phyloP scores from a whole-genome alignment of 2,888 invertebrate genomes.

The Brachynemurus nebulosus region DNA sequence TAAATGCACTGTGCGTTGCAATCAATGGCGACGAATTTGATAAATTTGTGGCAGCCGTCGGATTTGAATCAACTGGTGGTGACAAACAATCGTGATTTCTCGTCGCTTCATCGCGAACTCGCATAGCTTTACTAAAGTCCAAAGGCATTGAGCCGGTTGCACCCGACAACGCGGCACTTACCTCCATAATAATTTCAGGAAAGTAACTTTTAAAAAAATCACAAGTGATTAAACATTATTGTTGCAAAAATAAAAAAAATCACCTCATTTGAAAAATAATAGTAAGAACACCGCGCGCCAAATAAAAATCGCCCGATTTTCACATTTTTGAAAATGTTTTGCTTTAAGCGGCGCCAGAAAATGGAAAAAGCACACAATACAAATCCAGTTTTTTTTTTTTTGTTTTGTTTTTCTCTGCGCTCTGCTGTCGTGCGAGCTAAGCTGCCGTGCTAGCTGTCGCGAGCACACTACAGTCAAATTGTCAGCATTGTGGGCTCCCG shows the following conservation, averaged over 20 bases:
- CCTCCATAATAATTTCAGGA: conserved; percentile 46
- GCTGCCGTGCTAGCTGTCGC: not conserved
- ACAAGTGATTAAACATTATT: too few species aligned
- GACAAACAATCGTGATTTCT: conserved; percentile 34
- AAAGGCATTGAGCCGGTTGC: conserved; percentile 45
- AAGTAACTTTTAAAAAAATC: too few species aligned
- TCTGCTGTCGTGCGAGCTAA: not conserved
- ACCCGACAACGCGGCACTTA: conserved; percentile 44
- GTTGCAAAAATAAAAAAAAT: too few species aligned
- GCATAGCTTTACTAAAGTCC: conserved; percentile 44
- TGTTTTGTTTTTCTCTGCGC: not conserved
- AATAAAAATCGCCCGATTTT: too few species aligned
- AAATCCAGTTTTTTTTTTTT: too few species aligned
- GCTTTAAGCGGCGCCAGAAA: too few species aligned
- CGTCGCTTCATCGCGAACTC: conserved; percentile 22
- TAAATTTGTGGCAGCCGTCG: conserved; percentile 11
- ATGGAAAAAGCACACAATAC: too few species aligned
- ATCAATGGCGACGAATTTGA: conserved; percentile 7
- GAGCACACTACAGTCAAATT: not conserved
- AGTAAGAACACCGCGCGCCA: too few species aligned
- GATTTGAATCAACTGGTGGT: conserved; percentile 15
- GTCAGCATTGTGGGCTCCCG: not conserved
- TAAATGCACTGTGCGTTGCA: conserved; percentile 42
- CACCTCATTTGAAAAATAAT: too few species aligned
- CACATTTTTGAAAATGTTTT: too few species aligned